Evolutionary conservation across 2,113 vertebrate genomes (phyloP).

Genomic region (Erinaceus europaeus): DNA sequence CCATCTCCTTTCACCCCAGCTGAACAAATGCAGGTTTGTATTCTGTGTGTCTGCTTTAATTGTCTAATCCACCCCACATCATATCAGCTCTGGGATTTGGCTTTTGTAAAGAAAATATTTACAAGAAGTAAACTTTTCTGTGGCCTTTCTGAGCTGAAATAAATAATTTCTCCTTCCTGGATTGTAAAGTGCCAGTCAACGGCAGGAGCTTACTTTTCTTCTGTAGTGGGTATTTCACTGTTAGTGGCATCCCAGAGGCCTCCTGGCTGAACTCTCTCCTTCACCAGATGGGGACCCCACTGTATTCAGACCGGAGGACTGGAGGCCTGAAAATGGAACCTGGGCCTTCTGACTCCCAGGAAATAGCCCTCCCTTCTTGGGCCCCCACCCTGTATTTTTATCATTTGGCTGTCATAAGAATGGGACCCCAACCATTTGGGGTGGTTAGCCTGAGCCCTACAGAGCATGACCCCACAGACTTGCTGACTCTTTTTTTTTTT

Average conservation of each 20-base stretch:
- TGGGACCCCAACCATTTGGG: too few relatives aligned
- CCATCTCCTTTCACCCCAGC: slow-evolving; percentile 78
- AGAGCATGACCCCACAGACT: too few relatives aligned
- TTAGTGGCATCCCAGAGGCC: not conserved
- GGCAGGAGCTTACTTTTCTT: not conserved
- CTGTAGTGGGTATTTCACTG: not conserved
- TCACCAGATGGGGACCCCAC: not conserved
- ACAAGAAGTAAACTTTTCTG: slow-evolving; percentile 57
- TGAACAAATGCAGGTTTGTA: slow-evolving; percentile 82
- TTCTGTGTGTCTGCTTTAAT: slow-evolving; percentile 77
- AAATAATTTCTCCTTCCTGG: not conserved
- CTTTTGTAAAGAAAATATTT: slow-evolving; percentile 64
- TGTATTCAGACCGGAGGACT: not conserved
- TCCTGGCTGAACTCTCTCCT: not conserved
- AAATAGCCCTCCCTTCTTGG: too few relatives aligned
- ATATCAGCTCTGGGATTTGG: slow-evolving; percentile 19
- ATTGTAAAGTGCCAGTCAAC: not conserved
- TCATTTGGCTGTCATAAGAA: too few relatives aligned
- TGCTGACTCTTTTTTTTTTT: too few relatives aligned
- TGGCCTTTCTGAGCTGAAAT: not conserved
- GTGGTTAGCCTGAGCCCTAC: too few relatives aligned
- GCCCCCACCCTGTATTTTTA: too few relatives aligned
- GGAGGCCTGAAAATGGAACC: not conserved
- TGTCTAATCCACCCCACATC: slow-evolving; percentile 49
- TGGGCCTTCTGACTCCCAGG: not conserved